Base-by-base conservation (phyloP, 2,797 vertebrate genomes). In the Semaprochilodus insignis region DNA sequence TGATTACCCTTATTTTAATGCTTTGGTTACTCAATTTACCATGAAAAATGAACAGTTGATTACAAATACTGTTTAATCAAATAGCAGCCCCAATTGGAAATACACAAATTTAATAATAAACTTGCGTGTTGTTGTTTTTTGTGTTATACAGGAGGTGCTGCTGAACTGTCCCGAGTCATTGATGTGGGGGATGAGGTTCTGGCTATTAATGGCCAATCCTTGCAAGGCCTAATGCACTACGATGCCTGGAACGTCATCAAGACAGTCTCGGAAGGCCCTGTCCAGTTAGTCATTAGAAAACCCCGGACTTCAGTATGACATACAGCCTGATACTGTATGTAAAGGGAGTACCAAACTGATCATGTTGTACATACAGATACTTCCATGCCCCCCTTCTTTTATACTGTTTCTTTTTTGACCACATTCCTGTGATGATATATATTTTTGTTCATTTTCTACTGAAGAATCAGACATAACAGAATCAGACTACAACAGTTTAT, bases 201-300 rank as follows among this genome's bases (percentile, higher is more conserved):
- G 84, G 96, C 96, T 52, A 93, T 98, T 82, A 96, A 96, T 2
- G 96, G 96, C 21, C 95, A 93, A 65, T 95, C 96, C 7, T 90
- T 99, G 86, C 92, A 95, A 72, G 97, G 96, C 60, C 95, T 98
- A 81, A 93, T 96, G 96, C 96, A 97, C 91, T 97, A 96, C 0
- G 97, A 99, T 54, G 97, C 96, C 89, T 99, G 97, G 97, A 99
- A 96, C 87, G 93, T 97, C 69, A 96, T 98, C 90, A 98, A 97
- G 90, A 93, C 94, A 44, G 94, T 95, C 62, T 93, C 95, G 0
- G 95, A 97, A 81, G 97, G 97, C 0, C 94, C 95, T 0, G 97
- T 97, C 83, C 94, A 95, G 34, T 88, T 99, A 71, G 88, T 97
- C 8, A 95, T 98, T 83, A 93, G 94, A 87, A 98, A 97, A 87